Evolutionary conservation across 2,888 invertebrate genomes (phyloP), one percentile per base, ranked within the genome.

Genomic region (Pollenia amentaria): DNA sequence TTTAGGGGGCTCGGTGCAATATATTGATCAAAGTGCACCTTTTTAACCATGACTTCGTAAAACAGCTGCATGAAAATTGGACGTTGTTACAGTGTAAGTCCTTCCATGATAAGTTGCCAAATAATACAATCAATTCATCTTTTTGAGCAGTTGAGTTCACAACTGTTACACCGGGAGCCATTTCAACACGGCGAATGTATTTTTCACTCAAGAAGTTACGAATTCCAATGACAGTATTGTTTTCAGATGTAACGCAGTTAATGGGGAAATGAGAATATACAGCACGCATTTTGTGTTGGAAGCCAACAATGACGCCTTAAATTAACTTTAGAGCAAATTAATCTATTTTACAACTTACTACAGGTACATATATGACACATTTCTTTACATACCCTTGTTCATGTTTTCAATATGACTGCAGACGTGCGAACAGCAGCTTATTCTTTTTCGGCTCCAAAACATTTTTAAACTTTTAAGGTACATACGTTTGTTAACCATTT

Each of bases 221-320:
- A 93, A 99, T 98, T 95, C 99, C 99, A 92, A 99, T 97, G 18
- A 97, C 94, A 2, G 96, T 94, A 94, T 98, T 98, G 89, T 95
- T 96, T 91, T 99, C 98, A 6, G 96, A 97, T 81, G 99, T 98
- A 84, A 98, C 98, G 93, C 99, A 98, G 94, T 99, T 99, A 94
- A 99, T 99, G 94, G 99, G 99, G 95, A 99, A 99, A 95, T 99
- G 99, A 94, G 99, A 99, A 93, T 99, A 99, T 90, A 99, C 99
- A 77, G 99, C 98, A 92, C 99, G 96, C 99, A 99, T 99, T 95
- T 99, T 99, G 95, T 99, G 99, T 92, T 97, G 96, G 94, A 97
- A 99, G 88, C 99, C 99, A 94, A 97, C 96, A 4, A 97, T 97
- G 11, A 97, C 97, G 91, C 97, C 96, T 95, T 92, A 3, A 73